Conservation (phyloP, 2,797 vertebrate species). For the Delichon dasypus region DNA sequence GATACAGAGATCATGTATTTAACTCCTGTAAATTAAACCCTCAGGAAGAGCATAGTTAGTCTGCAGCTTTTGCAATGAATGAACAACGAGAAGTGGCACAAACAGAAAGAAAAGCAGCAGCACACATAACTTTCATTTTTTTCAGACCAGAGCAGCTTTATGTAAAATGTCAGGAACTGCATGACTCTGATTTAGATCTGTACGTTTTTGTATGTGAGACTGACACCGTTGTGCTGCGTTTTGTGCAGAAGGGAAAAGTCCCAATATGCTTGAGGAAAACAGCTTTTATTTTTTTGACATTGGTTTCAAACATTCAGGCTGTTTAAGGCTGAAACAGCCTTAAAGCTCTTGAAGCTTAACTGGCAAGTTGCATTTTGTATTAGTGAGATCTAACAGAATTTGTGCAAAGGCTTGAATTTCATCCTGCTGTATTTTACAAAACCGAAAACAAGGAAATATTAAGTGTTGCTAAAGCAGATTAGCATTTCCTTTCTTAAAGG, state of each 20-base stretch:
- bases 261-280: background rate
- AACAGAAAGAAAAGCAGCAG: background rate
- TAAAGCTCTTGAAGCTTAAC: background rate
- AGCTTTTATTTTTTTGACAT: background rate
- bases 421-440: background rate
- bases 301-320: background rate
- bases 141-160: background rate
- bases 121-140: background rate
- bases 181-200: background rate
- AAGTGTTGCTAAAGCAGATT: slow-evolving; percentile 18
- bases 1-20: background rate
- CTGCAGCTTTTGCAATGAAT: background rate
- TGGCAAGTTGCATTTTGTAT: background rate
- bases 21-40: background rate
- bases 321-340: background rate
- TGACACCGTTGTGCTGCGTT: background rate
- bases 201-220: background rate
- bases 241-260: background rate
- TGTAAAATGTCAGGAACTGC: background rate
- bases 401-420: background rate
- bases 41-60: background rate
- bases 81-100: background rate
- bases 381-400: background rate
- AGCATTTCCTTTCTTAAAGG: slow-evolving; percentile 9
- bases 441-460: background rate